These are phyloP conservation scores for Coluber constrictor DNA, from an alignment of 2,797 vertebrate genomes.

Conservation along the genomic window DNA sequence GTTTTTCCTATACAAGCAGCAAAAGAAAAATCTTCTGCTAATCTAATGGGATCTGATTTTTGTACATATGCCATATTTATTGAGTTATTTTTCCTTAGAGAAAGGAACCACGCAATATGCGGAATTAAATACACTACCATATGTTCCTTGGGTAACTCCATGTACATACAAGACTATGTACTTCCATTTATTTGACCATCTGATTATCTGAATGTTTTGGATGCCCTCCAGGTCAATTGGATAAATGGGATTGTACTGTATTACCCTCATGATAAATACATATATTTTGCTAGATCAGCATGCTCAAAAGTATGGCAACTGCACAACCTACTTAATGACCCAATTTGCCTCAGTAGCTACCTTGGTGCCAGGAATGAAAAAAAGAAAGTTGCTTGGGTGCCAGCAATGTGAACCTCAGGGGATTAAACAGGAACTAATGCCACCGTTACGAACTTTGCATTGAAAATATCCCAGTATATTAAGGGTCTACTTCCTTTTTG, in stretches of 20 bases:
- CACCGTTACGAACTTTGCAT: neutral
- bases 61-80: constrained; percentile 23
- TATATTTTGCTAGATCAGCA: constrained; percentile 41
- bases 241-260: constrained; percentile 16
- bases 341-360: constrained; percentile 22
- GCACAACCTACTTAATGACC: constrained; percentile 1
- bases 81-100: constrained; percentile 44
- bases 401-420: neutral
- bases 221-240: constrained; percentile 23
- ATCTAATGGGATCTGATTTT: constrained; percentile 28
- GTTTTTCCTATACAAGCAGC: constrained; percentile 37
- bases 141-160: neutral
- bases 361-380: constrained; percentile 21
- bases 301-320: constrained; percentile 48
- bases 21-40: constrained; percentile 26
- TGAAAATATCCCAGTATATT: neutral
- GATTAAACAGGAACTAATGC: constrained; percentile 4
- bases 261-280: constrained; percentile 39
- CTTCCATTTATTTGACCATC: constrained; percentile 21
- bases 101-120: neutral
- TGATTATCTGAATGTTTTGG: constrained; percentile 22
- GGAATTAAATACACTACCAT: constrained; percentile 18
- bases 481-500: neutral
- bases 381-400: neutral
- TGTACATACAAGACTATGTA: neutral